Evolutionary conservation across 1,140 invertebrate species (phyloP).

Genomic region (Trichonephila clavata): DNA sequence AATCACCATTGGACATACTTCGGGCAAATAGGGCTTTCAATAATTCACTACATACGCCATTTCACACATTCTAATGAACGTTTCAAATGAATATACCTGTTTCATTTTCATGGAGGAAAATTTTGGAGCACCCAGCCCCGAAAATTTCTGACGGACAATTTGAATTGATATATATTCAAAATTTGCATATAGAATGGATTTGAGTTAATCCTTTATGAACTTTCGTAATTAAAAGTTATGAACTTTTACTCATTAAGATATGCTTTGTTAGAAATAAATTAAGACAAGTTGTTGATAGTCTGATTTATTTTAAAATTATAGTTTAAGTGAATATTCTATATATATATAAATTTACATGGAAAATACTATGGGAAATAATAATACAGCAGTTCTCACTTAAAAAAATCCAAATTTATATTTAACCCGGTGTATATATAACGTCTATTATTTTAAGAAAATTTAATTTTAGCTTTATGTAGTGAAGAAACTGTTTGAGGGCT

Average conservation of each 20-base stretch:
- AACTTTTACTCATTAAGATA: background rate
- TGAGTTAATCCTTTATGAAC: background rate
- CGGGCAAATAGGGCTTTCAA: conserved; percentile 2
- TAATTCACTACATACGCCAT: conserved; percentile 6
- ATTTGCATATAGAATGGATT: background rate
- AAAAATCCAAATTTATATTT: too few relatives aligned
- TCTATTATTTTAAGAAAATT: too few relatives aligned
- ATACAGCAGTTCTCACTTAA: too few relatives aligned
- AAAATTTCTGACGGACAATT: background rate
- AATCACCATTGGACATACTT: conserved; percentile 15
- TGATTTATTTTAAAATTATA: too few relatives aligned
- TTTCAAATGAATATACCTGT: background rate
- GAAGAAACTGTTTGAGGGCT: too few relatives aligned
- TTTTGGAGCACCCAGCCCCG: background rate
- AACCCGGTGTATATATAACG: too few relatives aligned
- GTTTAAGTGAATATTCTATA: too few relatives aligned
- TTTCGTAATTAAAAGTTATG: conserved; percentile 1
- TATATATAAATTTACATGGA: too few relatives aligned
- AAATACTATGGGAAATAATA: too few relatives aligned
- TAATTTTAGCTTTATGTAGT: too few relatives aligned
- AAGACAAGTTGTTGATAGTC: too few relatives aligned
- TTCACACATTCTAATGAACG: background rate
- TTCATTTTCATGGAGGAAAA: background rate
- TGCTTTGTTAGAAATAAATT: background rate
- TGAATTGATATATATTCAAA: background rate